phyloP scores from a whole-genome alignment of 2,797 vertebrate genomes.

The Sebastes trivittatus region DNA sequence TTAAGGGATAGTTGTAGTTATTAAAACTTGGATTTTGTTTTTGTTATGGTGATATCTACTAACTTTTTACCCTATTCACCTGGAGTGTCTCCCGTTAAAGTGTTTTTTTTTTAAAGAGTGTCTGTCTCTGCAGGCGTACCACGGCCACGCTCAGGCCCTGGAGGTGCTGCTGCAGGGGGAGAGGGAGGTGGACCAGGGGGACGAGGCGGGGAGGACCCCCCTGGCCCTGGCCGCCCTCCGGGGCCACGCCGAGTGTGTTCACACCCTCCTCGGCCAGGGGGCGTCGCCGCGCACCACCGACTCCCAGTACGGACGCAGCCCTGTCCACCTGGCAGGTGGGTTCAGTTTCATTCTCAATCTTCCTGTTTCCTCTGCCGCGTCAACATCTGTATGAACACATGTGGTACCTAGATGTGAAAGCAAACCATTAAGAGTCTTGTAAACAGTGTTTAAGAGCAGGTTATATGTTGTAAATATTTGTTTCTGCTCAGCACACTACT shows the following conservation, averaged over 20 bases:
- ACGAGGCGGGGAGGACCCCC: constrained; percentile 90
- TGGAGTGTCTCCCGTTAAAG: neutral
- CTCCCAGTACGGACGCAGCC: constrained; percentile 85
- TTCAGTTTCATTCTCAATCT: neutral
- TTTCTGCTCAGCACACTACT: neutral
- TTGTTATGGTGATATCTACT: too few relatives aligned
- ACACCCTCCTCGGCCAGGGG: constrained; percentile 92
- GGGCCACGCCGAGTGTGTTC: constrained; percentile 92
- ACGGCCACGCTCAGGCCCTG: constrained; percentile 95
- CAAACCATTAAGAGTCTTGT: too few relatives aligned
- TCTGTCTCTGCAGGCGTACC: constrained; percentile 86
- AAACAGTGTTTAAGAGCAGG: neutral
- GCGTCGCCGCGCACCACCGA: constrained; percentile 90
- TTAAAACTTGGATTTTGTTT: too few relatives aligned
- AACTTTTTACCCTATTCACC: too few relatives aligned
- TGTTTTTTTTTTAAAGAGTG: neutral
- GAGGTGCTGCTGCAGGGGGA: constrained; percentile 92
- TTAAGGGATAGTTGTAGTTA: too few relatives aligned
- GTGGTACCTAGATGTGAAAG: too few relatives aligned
- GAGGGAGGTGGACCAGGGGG: constrained; percentile 90
- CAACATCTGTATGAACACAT: neutral
- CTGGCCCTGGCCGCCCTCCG: constrained; percentile 91
- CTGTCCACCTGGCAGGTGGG: constrained; percentile 92
- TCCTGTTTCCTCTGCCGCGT: neutral
- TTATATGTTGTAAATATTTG: neutral